Percentiles rank a stretch among this genome's conserved stretches.
phyloP scores from a whole-genome alignment of 2,797 vertebrate species.

The Pseudopleuronectes americanus region DNA sequence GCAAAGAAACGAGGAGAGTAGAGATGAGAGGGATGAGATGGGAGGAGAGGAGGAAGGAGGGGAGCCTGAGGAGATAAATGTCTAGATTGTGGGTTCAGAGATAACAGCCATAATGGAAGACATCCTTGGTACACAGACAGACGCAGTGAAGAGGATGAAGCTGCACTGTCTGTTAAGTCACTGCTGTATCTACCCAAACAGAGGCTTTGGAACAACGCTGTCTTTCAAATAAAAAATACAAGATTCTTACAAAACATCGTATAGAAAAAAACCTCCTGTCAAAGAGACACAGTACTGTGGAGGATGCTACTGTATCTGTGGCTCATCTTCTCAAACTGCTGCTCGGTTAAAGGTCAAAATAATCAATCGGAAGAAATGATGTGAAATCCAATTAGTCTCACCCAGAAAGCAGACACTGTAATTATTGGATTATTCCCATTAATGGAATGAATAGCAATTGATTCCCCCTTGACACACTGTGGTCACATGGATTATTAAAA shows the following conservation, averaged over 20 bases:
- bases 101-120: slow-evolving; percentile 63
- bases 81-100: slow-evolving; percentile 56
- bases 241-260: slow-evolving; percentile 2
- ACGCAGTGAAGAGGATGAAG: slow-evolving; percentile 43
- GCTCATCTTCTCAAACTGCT: slow-evolving; percentile 3
- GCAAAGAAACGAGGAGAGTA: slow-evolving; percentile 46
- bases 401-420: slow-evolving; percentile 36
- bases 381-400: slow-evolving; percentile 42
- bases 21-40: slow-evolving; percentile 47
- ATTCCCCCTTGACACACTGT: slow-evolving; percentile 37
- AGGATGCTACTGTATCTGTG: slow-evolving; percentile 3
- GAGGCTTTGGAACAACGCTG: background rate
- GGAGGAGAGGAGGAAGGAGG: slow-evolving; percentile 19
- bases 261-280: slow-evolving; percentile 5
- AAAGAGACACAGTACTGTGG: background rate
- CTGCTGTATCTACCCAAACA: slow-evolving; percentile 38
- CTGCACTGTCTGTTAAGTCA: slow-evolving; percentile 20
- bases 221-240: slow-evolving; percentile 19
- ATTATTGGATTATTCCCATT: slow-evolving; percentile 45
- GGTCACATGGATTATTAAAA: slow-evolving; percentile 46
- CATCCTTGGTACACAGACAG: slow-evolving; percentile 44
- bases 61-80: slow-evolving; percentile 60
- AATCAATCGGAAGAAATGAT: slow-evolving; percentile 38
- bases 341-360: slow-evolving; percentile 35
- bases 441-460: slow-evolving; percentile 55